Evolutionary conservation across 1,140 invertebrate genomes (phyloP).

Genomic region (Grapholita molesta): DNA sequence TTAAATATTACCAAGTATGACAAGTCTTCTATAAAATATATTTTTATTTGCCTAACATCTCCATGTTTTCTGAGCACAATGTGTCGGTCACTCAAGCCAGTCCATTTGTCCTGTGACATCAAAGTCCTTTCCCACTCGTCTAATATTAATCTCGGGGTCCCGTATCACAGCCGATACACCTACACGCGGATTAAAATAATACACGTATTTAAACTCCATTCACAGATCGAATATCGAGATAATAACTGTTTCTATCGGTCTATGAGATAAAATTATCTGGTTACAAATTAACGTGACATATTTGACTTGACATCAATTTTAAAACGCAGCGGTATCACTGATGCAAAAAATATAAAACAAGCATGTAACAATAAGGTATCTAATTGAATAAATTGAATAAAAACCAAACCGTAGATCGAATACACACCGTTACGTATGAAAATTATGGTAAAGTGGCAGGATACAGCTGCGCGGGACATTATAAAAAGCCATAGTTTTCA

Average conservation of each 20-base stretch:
- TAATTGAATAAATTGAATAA: slow-evolving; percentile 25
- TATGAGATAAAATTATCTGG: slow-evolving; percentile 13
- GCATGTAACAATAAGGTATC: neutral
- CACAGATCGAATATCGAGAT: slow-evolving; percentile 29
- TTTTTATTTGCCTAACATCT: neutral
- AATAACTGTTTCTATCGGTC: slow-evolving; percentile 20
- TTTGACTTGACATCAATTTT: neutral
- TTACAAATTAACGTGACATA: slow-evolving; percentile 11
- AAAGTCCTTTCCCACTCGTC: slow-evolving; percentile 39
- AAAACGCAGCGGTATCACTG: neutral
- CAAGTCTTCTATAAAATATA: no score
- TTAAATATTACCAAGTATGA: no score
- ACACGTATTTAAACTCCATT: slow-evolving; percentile 35
- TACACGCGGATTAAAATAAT: slow-evolving; percentile 37
- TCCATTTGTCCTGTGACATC: slow-evolving; percentile 41
- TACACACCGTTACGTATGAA: slow-evolving; percentile 52
- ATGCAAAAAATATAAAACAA: neutral
- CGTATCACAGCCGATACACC: slow-evolving; percentile 38
- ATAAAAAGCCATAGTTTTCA: slow-evolving; percentile 47
- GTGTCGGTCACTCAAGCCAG: slow-evolving; percentile 14
- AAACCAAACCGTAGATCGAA: slow-evolving; percentile 23
- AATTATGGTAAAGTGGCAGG: slow-evolving; percentile 52
- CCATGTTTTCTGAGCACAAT: neutral
- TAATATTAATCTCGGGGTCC: slow-evolving; percentile 42
- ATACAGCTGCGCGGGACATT: slow-evolving; percentile 56